Conservation (phyloP, 2,797 vertebrate species). For the Falco biarmicus region DNA sequence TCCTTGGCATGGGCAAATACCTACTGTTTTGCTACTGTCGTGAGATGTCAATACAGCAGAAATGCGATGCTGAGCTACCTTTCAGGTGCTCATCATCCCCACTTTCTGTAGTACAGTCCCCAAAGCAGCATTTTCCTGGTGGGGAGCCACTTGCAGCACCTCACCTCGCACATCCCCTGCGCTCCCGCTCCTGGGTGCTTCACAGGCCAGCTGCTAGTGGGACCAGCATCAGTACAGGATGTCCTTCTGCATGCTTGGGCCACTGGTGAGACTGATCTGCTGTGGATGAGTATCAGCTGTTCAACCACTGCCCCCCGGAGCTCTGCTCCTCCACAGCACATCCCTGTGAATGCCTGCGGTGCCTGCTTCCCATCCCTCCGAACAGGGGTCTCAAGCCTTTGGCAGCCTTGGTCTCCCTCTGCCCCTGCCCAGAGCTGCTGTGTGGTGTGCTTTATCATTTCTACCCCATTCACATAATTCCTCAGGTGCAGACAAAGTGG, state of each 20-base stretch:
- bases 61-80: not conserved
- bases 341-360: fast-evolving
- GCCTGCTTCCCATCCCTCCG: not conserved
- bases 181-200: not conserved
- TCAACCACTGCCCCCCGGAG: not conserved
- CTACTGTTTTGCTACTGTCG: fast-evolving
- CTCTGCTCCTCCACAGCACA: not conserved
- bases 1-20: no score
- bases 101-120: fast-evolving
- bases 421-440: not conserved
- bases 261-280: not conserved
- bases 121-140: no score
- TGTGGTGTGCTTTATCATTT: fast-evolving
- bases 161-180: not conserved
- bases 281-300: not conserved
- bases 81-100: not conserved
- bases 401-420: not conserved
- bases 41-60: not conserved
- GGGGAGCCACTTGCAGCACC: not conserved
- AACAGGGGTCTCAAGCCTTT: not conserved
- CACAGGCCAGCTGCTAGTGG: not conserved
- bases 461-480: not conserved
- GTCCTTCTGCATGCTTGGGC: not conserved
- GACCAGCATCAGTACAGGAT: no score
- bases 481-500: not conserved